Evolutionary conservation across 1,140 invertebrate species (phyloP), one percentile per base, ranked within the genome.

Genomic region (Daktulosphaira vitifoliae): DNA sequence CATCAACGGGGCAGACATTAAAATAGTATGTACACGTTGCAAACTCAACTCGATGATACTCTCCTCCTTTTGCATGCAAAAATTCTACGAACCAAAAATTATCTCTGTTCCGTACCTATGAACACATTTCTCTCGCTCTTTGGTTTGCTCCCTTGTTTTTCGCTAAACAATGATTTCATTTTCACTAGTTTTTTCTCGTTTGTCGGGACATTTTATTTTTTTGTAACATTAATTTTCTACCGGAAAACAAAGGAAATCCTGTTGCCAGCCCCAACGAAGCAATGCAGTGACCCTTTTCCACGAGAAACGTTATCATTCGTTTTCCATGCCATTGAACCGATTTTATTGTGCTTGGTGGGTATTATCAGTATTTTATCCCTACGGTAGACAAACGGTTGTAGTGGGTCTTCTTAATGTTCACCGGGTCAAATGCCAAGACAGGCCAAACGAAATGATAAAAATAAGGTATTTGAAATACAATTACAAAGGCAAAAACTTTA

Each of bases 291-390:
- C 39, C 11, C 39, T n/a, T 33, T 11, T 33, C 29, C 29, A 33
- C 29, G 15, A 15, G 46, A 62, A 62, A 46, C 56, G 56, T 62
- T 62, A 62, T 62, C 56, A 62, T 62, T 62, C 56, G 22, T 38
- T 62, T 62, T 62, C 56, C 56, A 39, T 62, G 42, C 56, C 56
- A 62, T 62, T 62, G 56, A 62, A 25, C 42, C 56, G 42, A 62
- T 62, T 62, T 62, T 62, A 62, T 44, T 46, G 56, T 62, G 7
- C 56, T 46, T 25, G 5, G 16, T 6, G n/a, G 13, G 56, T 33
- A 18, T 26, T 62, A 62, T 48, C 42, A 62, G 56, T 48, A 48
- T 62, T 62, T 62, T 8, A 62, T 39, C 25, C 42, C 54, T 39
- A 26, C 56, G 13, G 16, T 33, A 33, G 29, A 11, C 5, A 11